Conservation (phyloP, 2,888 invertebrate genomes). For the Omphaloscelis lunosa region DNA sequence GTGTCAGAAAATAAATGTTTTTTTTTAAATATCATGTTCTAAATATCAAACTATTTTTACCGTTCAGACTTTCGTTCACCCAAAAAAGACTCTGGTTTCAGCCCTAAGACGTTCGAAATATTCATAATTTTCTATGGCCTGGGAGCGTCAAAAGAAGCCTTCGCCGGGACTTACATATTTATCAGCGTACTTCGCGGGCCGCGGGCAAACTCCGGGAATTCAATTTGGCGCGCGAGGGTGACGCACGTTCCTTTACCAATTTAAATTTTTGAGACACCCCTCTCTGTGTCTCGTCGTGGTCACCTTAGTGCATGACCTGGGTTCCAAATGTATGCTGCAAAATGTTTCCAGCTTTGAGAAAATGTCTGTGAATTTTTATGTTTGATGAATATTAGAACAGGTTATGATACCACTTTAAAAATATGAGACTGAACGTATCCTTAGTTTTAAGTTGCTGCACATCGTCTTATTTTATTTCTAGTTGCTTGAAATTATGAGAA, state of each 20-base stretch:
- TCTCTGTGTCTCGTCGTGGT: conserved; percentile 46
- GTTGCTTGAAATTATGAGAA: no score
- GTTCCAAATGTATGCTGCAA: conserved; percentile 41
- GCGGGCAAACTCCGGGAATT: conserved; percentile 69
- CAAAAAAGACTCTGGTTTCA: conserved; percentile 1
- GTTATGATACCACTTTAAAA: background rate
- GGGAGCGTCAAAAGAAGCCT: conserved; percentile 69
- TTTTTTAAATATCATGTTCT: no score
- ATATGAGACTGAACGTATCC: background rate
- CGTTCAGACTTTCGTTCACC: no score
- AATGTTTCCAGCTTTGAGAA: conserved; percentile 25
- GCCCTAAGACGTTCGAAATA: conserved; percentile 58
- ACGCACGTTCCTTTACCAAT: conserved; percentile 69
- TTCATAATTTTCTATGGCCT: conserved; percentile 68
- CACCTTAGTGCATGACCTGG: conserved; percentile 56
- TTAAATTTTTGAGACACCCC: conserved; percentile 71
- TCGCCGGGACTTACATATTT: conserved; percentile 72
- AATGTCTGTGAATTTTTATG: conserved; percentile 16
- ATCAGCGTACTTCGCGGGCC: conserved; percentile 66
- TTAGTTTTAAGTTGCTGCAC: background rate
- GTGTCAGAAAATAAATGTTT: no score
- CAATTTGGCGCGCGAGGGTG: conserved; percentile 71
- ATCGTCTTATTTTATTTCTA: background rate
- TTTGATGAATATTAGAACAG: background rate
- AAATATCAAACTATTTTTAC: no score